Evolutionary conservation across 2,113 vertebrate genomes (phyloP).

Genomic region (Phylloscopus trochilus): DNA sequence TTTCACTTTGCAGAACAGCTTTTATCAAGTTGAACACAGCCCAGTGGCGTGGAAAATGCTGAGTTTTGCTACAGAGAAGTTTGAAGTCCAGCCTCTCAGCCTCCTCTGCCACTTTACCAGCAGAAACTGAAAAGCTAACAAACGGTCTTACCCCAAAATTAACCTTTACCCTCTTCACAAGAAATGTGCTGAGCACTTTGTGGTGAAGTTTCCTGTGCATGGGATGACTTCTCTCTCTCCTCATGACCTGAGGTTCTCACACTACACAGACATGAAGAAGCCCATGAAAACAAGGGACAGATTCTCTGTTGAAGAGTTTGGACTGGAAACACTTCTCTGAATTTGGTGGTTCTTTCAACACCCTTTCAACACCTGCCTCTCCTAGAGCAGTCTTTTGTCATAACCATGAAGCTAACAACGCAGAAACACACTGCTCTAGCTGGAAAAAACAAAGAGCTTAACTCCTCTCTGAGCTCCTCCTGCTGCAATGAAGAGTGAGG

Average conservation of each 20-base stretch:
- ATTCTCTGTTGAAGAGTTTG: not conserved
- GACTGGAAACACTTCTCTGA: not conserved
- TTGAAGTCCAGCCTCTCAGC: not conserved
- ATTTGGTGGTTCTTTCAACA: not conserved
- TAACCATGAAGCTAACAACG: not conserved
- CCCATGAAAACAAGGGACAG: not conserved
- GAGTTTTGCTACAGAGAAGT: not conserved
- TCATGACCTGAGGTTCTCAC: not conserved
- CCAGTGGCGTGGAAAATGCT: not conserved
- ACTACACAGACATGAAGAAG: not conserved
- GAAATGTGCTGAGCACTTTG: not conserved
- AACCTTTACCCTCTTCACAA: not conserved
- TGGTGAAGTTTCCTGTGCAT: not conserved
- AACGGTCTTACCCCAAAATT: not conserved
- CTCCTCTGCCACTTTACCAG: not conserved
- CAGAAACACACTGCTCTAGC: not conserved
- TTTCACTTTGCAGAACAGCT: not conserved
- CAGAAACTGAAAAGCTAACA: not conserved
- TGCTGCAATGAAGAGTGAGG: not conserved
- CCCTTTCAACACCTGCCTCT: not conserved
- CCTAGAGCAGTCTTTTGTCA: not conserved
- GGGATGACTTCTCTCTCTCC: not conserved
- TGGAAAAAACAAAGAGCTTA: not conserved
- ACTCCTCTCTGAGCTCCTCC: not conserved
- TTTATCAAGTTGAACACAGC: not conserved